Evolutionary conservation across 2,888 invertebrate species (phyloP), one percentile per base, ranked within the genome.

Genomic region (Drosophila sordidapex): DNA sequence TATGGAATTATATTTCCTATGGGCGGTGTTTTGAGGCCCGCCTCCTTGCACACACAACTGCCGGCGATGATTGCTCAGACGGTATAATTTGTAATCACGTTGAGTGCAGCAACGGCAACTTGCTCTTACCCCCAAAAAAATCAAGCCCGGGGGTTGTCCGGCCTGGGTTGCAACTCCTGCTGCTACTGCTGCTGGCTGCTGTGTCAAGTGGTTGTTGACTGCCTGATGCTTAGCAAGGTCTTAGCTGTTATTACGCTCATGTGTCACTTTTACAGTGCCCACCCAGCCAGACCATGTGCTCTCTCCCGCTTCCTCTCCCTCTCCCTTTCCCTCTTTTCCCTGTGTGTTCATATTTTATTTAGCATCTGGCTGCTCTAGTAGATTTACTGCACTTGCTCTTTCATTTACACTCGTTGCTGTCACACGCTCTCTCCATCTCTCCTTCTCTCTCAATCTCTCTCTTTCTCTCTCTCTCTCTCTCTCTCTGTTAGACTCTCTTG

Each of bases 1-100:
- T 87, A 75, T 82, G 72, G 80, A 90, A 83, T 90, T 87, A 87
- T 87, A 87, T 87, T 87, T 87, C 87, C 90, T 90, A 89, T 87
- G 89, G 87, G 87, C 90, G 87, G 81, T 74, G 77, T 89, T 84
- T 82, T 61, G 74, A 76, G 77, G 64, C 70, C 67, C 90, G 89
- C 90, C 89, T 81, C 54, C 70, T 69, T 4, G 57, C 52, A 60
- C 66, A 73, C 62, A 69, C 58, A 81, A 71, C 71, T 74, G 76
- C 72, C 82, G 78, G 76, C 86, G 81, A 83, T 83, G 82, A 83
- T 83, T 87, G 87, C 89, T 87, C 89, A 87, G 87, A 87, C 89
- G 85, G 68, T 87, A 85, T 87, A 87, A 87, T 87, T 87, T 87
- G 87, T 87, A 87, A 87, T 87, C 87, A 87, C 64, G 82, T 83